Base-by-base conservation (phyloP, 2,113 vertebrate genomes). In the Ascaphus truei region DNA sequence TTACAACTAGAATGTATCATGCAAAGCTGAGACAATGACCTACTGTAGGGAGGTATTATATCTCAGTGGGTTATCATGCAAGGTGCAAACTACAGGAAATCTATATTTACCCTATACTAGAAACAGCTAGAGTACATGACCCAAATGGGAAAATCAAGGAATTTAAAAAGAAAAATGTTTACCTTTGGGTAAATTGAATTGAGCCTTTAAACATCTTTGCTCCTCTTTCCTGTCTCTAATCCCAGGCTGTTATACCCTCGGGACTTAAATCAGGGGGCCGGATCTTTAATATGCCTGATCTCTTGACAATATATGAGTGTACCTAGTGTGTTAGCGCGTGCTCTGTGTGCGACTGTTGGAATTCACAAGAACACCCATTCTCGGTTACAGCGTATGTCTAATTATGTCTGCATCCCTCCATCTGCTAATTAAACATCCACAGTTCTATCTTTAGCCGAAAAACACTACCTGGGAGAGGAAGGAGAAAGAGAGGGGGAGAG, bases 381-480 rank as follows among this genome's bases (percentile, higher is more conserved):
- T 37, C 53, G 55, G 43, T 55, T 36, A 31, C 43, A 15, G 43
- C 20, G 15, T n/a, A n/a, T 45, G 45, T 50, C 55, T 37, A 59
- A 59, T 68, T 60, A 68, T 59, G 66, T 36, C 25, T 18, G 55
- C 47, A 43, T 45, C 39, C 43, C 66, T 58, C 55, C 53, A 68
- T 48, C 66, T 68, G 66, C 66, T 68, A 68, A 68, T 68, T 68
- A 59, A 59, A 68, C 50, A 68, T 48, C 55, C 37, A 23, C 55
- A 15, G 53, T 50, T 68, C 66, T 59, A 68, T 68, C 41, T 68
- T 59, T 68, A 68, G 66, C n/a, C 6, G 18, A 34, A 16, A n/a
- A n/a, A n/a, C n/a, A n/a, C n/a, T n/a, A n/a, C n/a, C n/a, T n/a
- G 10, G 6, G 29, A 16, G 13, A 10, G 18, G 20, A 20, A 18